Evolutionary conservation across 2,113 vertebrate genomes (phyloP).

Genomic region (Chionodraco myersi): DNA sequence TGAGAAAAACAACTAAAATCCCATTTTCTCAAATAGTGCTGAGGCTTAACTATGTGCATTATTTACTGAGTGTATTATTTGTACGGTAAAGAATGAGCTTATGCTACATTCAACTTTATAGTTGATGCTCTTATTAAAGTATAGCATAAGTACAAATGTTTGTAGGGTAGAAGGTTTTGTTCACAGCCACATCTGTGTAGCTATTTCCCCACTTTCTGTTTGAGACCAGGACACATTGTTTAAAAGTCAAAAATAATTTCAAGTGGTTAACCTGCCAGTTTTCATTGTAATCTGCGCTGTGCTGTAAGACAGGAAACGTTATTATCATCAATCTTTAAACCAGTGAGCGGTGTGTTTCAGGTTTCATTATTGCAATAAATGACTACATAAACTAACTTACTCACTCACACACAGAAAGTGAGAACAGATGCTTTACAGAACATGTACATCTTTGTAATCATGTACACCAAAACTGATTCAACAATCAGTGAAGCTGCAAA

Average conservation of each 20-base stretch:
- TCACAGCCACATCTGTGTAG: too few species aligned
- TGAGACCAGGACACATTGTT: neutral
- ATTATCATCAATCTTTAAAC: neutral
- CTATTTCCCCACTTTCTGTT: neutral
- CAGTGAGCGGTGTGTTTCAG: constrained; percentile 8
- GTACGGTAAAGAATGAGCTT: neutral
- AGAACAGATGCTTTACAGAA: constrained; percentile 23
- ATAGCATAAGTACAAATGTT: too few species aligned
- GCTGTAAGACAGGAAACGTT: neutral
- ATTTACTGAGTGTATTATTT: neutral
- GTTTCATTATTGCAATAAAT: constrained; percentile 15
- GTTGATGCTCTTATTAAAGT: too few species aligned
- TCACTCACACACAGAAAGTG: constrained; percentile 3
- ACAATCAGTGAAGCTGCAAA: neutral
- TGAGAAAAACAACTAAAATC: neutral
- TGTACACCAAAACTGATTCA: neutral
- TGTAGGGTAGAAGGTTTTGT: too few species aligned
- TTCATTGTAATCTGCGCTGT: neutral
- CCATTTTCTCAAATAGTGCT: neutral
- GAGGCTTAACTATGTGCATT: neutral
- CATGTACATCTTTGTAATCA: neutral
- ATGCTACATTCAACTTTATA: neutral
- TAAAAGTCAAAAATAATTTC: neutral
- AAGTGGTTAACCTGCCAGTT: neutral
- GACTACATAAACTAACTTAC: neutral